A percentile compares a stretch with the other conserved stretches of the same genome.
Conservation (phyloP, 2,113 vertebrate genomes). For the Phyllostomus discolor region DNA sequence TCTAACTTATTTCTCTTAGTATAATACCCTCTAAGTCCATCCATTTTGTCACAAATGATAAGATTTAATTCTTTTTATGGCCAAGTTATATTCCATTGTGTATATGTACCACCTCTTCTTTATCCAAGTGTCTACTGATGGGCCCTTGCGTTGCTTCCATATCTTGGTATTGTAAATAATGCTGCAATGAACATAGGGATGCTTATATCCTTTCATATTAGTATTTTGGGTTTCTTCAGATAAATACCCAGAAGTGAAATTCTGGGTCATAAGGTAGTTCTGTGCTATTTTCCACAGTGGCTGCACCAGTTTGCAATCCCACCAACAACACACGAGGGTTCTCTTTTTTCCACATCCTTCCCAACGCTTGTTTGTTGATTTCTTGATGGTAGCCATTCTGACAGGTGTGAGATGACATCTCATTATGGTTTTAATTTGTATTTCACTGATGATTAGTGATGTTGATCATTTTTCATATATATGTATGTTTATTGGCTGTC, state of each 20-base stretch:
- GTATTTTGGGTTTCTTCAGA: neutral
- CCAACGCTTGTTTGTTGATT: neutral
- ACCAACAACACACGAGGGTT: neutral
- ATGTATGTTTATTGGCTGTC: neutral
- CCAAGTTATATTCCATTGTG: neutral
- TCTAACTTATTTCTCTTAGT: neutral
- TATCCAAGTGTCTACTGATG: neutral
- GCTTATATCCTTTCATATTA: neutral
- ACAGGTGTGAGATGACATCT: neutral
- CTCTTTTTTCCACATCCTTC: neutral
- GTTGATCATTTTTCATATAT: neutral
- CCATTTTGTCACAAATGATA: neutral
- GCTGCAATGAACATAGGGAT: neutral
- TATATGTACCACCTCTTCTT: neutral
- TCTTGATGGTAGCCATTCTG: neutral
- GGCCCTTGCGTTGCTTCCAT: neutral
- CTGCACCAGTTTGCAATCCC: neutral
- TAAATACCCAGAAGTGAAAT: neutral
- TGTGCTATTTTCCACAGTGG: neutral
- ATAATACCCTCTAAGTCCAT: neutral
- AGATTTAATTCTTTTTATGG: neutral
- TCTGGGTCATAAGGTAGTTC: neutral
- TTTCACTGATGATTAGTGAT: neutral
- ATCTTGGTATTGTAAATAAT: neutral
- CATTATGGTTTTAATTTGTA: neutral